phyloP scores from a whole-genome alignment of 1,140 invertebrate genomes.

The Macrobrachium rosenbergii region DNA sequence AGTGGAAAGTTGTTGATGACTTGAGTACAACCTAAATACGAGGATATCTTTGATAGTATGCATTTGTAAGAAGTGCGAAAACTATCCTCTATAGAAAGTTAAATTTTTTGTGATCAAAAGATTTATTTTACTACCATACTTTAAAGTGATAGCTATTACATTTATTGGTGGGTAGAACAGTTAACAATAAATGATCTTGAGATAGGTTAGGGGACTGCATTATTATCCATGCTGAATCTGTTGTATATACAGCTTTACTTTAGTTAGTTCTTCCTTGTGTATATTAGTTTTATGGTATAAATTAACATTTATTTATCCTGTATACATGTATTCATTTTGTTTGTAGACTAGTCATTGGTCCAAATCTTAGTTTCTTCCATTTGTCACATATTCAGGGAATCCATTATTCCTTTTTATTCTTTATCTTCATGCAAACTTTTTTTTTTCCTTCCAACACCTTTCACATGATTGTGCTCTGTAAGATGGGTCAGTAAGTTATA shows the following conservation, averaged over 20 bases:
- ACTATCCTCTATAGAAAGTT: conserved; percentile 59
- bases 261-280: conserved; percentile 16
- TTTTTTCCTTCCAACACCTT: not conserved
- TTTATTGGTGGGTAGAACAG: conserved; percentile 3
- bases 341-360: conserved; percentile 51
- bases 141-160: conserved; percentile 32
- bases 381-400: not conserved
- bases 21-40: conserved; percentile 54
- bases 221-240: conserved; percentile 18
- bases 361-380: conserved; percentile 32
- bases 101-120: conserved; percentile 54
- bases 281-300: conserved; percentile 48
- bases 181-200: not conserved
- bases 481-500: too few species aligned
- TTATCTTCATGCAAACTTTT: not conserved
- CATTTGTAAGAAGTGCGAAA: not conserved
- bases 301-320: conserved; percentile 55
- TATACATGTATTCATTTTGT: conserved; percentile 47
- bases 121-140: conserved; percentile 61
- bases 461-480: too few species aligned
- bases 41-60: conserved; percentile 9
- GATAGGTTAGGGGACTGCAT: too few species aligned
- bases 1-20: conserved; percentile 52
- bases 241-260: conserved; percentile 51
- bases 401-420: not conserved